These are phyloP conservation scores for Mesaphorura yosii DNA, from an alignment of 1,140 invertebrate species.

Conservation along the genomic window DNA sequence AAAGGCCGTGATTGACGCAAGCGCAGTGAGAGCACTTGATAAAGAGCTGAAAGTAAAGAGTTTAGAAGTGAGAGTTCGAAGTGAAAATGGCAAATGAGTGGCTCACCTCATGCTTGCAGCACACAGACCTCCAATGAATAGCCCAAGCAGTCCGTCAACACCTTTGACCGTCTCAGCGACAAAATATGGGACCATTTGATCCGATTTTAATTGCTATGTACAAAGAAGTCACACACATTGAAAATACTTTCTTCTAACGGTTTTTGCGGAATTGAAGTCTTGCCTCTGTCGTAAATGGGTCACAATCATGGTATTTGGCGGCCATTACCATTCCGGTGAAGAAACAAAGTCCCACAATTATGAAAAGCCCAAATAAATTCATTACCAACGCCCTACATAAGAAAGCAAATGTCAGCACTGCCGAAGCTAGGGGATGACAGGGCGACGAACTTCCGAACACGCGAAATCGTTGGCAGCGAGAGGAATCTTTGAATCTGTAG, in stretches of 20 bases:
- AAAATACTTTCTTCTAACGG: not conserved
- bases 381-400: slow-evolving; percentile 34
- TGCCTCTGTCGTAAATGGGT: slow-evolving; percentile 19
- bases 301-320: slow-evolving; percentile 1
- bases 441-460: slow-evolving; percentile 7
- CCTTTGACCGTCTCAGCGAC: slow-evolving; percentile 43
- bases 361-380: slow-evolving; percentile 33
- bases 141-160: slow-evolving; percentile 40
- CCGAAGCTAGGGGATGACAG: too few relatives aligned
- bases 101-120: slow-evolving; percentile 44
- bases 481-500: slow-evolving; percentile 25
- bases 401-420: slow-evolving; percentile 12
- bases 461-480: slow-evolving; percentile 3
- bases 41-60: slow-evolving; percentile 13
- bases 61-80: not conserved
- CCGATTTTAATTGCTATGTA: slow-evolving; percentile 31
- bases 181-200: slow-evolving; percentile 41
- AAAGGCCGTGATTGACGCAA: slow-evolving; percentile 26
- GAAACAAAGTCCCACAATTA: slow-evolving; percentile 43
- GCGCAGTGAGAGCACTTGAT: slow-evolving; percentile 22
- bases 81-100: not conserved
- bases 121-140: slow-evolving; percentile 47
- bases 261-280: not conserved
- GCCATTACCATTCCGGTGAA: slow-evolving; percentile 40
- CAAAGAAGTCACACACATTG: not conserved